Percentiles rank a stretch among this genome's conserved stretches.
Conservation (phyloP, 2,888 invertebrate species). For the Onthophagus sagittarius region DNA sequence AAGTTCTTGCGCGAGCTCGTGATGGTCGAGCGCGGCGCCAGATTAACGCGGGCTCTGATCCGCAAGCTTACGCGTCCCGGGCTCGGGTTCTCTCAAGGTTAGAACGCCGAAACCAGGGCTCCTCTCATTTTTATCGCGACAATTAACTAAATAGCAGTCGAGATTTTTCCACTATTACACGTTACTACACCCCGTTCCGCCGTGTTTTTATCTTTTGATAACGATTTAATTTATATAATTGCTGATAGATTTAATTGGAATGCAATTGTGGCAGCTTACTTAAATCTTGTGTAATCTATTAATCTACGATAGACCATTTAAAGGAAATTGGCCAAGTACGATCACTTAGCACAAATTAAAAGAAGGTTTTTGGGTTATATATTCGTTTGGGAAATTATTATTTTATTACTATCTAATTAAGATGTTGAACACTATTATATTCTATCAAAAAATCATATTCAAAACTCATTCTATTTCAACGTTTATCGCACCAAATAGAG, state of each 20-base stretch:
- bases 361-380: background rate
- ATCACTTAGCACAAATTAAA: background rate
- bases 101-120: slow-evolving; percentile 12
- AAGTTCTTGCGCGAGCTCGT: slow-evolving; percentile 48
- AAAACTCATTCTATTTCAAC: too few species aligned
- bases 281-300: background rate
- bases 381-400: too few species aligned
- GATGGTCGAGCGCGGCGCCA: slow-evolving; percentile 62
- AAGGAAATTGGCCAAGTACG: background rate
- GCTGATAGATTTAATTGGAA: background rate
- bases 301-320: background rate
- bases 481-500: too few species aligned
- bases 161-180: background rate
- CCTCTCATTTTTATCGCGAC: slow-evolving; percentile 40
- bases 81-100: background rate
- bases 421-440: too few species aligned
- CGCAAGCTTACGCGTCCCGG: slow-evolving; percentile 32
- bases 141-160: slow-evolving; percentile 37
- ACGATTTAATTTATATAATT: background rate
- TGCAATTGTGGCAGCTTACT: background rate
- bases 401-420: too few species aligned
- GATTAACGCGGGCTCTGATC: slow-evolving; percentile 58
- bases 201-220: slow-evolving; percentile 20
- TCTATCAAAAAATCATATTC: too few species aligned
- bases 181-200: slow-evolving; percentile 15